A percentile compares a stretch with the other conserved stretches of the same genome.
Evolutionary conservation across 2,797 vertebrate species (phyloP).

Genomic region (Acridotheres tristis): DNA sequence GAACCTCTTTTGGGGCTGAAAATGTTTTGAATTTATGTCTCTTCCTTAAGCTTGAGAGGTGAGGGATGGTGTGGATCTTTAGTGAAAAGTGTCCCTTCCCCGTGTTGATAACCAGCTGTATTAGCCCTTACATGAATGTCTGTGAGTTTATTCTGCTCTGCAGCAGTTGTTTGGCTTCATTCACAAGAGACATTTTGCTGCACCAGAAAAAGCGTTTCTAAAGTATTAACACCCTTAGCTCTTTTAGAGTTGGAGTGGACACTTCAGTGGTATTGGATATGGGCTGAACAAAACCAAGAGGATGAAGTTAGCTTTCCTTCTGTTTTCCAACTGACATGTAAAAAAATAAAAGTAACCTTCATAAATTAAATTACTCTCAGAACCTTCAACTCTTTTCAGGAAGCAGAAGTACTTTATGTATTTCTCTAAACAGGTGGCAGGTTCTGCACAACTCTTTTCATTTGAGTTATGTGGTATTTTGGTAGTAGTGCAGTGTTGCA

Average conservation of each 20-base stretch:
- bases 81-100: not conserved
- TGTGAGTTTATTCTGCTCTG: not conserved
- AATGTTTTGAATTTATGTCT: not conserved
- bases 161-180: not conserved
- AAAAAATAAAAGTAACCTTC: not conserved
- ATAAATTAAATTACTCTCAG: not conserved
- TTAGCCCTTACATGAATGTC: not conserved
- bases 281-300: not conserved
- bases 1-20: not conserved
- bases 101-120: not conserved
- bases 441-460: not conserved
- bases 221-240: not conserved
- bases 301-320: not conserved
- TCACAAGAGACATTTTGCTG: not conserved
- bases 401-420: not conserved
- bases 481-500: not conserved
- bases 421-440: not conserved
- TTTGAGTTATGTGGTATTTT: not conserved
- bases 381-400: not conserved
- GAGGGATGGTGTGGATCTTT: not conserved
- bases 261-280: not conserved
- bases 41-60: not conserved
- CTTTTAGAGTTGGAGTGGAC: not conserved
- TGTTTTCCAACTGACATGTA: not conserved
- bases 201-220: not conserved